Conservation (phyloP, 2,113 vertebrate genomes). For the Mesoclemmys tuberculata region DNA sequence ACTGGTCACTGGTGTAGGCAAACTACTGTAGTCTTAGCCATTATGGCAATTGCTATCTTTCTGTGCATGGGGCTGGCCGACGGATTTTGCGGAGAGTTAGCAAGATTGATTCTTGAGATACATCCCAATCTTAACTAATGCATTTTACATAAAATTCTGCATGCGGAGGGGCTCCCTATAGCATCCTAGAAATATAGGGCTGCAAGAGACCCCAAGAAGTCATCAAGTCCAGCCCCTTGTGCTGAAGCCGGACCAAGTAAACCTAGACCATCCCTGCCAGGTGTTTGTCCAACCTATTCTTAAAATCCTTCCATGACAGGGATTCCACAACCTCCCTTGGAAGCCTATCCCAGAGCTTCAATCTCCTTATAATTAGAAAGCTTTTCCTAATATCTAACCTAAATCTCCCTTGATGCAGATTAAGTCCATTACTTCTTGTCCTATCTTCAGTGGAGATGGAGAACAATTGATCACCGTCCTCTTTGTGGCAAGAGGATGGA, state of each 20-base stretch:
- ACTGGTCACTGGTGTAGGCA: accelerated
- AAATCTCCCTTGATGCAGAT: too few species aligned
- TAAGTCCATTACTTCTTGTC: neutral
- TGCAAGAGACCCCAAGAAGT: neutral
- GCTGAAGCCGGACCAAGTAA: neutral
- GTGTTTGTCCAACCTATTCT: neutral
- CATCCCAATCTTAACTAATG: neutral
- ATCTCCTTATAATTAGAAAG: neutral
- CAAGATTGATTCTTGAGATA: neutral
- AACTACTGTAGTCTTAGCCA: neutral
- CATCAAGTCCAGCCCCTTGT: neutral
- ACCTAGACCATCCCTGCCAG: neutral
- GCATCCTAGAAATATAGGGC: neutral
- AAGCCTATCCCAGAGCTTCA: neutral
- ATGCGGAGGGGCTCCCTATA: neutral
- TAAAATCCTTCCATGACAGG: neutral
- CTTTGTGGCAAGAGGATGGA: neutral
- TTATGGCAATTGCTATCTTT: neutral
- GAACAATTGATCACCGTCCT: neutral
- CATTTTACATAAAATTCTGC: neutral
- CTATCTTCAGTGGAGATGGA: neutral
- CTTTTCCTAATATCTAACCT: too few species aligned
- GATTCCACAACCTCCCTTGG: neutral
- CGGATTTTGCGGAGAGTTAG: neutral
- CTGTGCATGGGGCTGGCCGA: neutral